A percentile compares a stretch with the other conserved stretches of the same genome.
phyloP scores from a whole-genome alignment of 2,888 invertebrate genomes.

The Drosophila pegasa region DNA sequence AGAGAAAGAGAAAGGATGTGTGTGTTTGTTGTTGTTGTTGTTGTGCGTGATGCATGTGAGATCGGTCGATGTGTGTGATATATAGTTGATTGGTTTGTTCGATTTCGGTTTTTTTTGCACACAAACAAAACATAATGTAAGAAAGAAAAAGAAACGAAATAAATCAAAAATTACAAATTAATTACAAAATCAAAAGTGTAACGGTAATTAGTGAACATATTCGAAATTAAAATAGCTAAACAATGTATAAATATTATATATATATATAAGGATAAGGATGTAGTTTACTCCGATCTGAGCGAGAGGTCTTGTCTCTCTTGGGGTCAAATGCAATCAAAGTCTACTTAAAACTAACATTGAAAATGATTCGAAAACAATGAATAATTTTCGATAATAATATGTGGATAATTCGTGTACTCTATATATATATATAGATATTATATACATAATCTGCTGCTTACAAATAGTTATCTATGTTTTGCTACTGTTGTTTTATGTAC shows the following conservation, averaged over 20 bases:
- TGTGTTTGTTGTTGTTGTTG: conserved; percentile 37
- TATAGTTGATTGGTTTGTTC: conserved; percentile 41
- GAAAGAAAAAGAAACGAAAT: conserved; percentile 65
- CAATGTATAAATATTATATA: conserved; percentile 5
- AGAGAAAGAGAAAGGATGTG: conserved; percentile 35
- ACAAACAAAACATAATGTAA: conserved; percentile 70
- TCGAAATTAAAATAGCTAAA: conserved; percentile 33
- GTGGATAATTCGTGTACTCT: conserved; percentile 21
- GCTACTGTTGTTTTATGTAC: conserved; percentile 47
- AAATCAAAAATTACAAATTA: conserved; percentile 73
- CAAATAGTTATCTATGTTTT: conserved; percentile 23
- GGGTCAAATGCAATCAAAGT: conserved; percentile 44
- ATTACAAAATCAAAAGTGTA: conserved; percentile 65
- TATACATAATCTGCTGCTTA: conserved; percentile 44
- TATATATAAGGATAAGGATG: conserved; percentile 13
- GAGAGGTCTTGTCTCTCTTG: not conserved
- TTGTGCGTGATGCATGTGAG: conserved; percentile 48
- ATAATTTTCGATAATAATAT: conserved; percentile 15
- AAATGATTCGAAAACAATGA: conserved; percentile 29
- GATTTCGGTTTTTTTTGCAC: conserved; percentile 57
- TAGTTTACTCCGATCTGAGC: conserved; percentile 20
- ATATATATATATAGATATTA: conserved; percentile 10
- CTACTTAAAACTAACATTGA: conserved; percentile 55
- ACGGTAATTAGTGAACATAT: conserved; percentile 42
- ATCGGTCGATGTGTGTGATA: conserved; percentile 41